Conservation (phyloP, 37 sponge, comb jelly and placozoan species). For the Oscarella lobularis region DNA sequence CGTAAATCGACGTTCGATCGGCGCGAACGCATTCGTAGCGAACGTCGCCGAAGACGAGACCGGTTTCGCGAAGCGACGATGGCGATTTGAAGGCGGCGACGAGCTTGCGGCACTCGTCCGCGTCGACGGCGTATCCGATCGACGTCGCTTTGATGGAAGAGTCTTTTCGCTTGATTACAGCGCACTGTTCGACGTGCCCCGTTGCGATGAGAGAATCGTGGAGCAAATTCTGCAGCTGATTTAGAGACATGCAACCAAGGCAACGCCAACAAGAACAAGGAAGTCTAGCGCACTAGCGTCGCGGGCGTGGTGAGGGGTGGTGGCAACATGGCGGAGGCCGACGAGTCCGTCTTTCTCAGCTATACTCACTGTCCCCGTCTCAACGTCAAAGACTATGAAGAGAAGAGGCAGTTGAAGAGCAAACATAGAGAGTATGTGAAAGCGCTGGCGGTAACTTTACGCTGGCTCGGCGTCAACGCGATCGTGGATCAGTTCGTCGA, state of each 20-base stretch:
- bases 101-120: constrained; percentile 37
- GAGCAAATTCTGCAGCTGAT: constrained; percentile 47
- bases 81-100: constrained; percentile 29
- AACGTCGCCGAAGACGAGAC: constrained; percentile 59
- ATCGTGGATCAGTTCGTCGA: neutral
- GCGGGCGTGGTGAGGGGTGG: too few relatives aligned
- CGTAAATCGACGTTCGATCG: constrained; percentile 73
- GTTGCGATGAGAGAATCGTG: constrained; percentile 57
- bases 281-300: too few relatives aligned
- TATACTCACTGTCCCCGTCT: neutral
- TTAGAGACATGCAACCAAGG: too few relatives aligned
- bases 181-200: constrained; percentile 73
- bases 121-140: constrained; percentile 37
- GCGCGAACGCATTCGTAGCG: constrained; percentile 53
- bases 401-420: neutral
- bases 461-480: neutral
- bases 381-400: neutral
- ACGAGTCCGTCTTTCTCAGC: neutral
- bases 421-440: neutral
- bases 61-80: constrained; percentile 28
- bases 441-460: neutral
- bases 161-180: constrained; percentile 52
- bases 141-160: constrained; percentile 52
- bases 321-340: neutral
- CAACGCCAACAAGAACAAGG: too few relatives aligned